A percentile compares a stretch with the other conserved stretches of the same genome.
phyloP scores from a whole-genome alignment of 1,140 invertebrate species.

The Drosophila mojavensis region DNA sequence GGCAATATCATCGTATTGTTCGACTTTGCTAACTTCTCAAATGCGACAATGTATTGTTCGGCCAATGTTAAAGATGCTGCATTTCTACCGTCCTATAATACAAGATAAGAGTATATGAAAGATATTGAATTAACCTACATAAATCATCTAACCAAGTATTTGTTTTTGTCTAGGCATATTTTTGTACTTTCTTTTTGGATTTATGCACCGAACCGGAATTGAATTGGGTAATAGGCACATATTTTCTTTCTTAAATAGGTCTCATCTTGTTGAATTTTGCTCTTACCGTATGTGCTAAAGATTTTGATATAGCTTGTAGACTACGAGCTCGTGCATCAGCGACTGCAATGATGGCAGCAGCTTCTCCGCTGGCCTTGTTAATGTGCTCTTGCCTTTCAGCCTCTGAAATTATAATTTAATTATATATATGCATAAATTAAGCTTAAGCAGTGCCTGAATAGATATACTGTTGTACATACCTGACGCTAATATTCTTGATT shows the following conservation, averaged over 20 bases:
- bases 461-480: conserved; percentile 85
- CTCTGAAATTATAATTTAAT: conserved; percentile 85
- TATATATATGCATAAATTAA: neutral
- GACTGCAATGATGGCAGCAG: conserved; percentile 92
- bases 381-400: conserved; percentile 94
- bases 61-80: conserved; percentile 96
- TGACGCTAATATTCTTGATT: conserved; percentile 95
- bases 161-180: too few species aligned
- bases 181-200: neutral
- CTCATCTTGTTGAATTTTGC: too few species aligned
- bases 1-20: conserved; percentile 98
- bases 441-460: neutral
- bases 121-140: too few species aligned
- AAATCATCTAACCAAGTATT: too few species aligned
- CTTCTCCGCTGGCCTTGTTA: conserved; percentile 94
- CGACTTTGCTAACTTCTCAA: conserved; percentile 95
- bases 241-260: conserved; percentile 8
- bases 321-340: conserved; percentile 93
- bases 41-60: conserved; percentile 97
- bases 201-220: neutral
- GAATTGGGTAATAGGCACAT: neutral
- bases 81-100: conserved; percentile 88
- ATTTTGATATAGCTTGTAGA: conserved; percentile 89
- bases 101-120: neutral
- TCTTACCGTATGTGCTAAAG: conserved; percentile 86